phyloP scores from a whole-genome alignment of 1,140 invertebrate genomes.

The Drosophila pruinosa region DNA sequence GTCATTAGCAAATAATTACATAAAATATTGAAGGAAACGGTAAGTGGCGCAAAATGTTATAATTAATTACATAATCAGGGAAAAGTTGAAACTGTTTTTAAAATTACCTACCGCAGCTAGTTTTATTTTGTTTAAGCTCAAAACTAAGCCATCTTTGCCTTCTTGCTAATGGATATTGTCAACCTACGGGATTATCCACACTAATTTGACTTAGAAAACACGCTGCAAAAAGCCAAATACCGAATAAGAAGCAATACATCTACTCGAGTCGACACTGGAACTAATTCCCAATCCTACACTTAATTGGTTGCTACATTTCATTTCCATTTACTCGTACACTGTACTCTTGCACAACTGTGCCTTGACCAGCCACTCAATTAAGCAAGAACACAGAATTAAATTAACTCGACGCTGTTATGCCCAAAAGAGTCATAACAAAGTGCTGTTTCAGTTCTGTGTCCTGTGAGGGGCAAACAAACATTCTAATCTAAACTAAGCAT shows the following conservation, averaged over 20 bases:
- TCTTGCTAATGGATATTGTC: neutral
- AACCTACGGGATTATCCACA: neutral
- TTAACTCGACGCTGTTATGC: slow-evolving; percentile 55
- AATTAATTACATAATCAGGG: neutral
- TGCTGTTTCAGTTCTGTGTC: neutral
- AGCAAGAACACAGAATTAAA: slow-evolving; percentile 67
- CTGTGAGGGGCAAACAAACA: slow-evolving; percentile 57
- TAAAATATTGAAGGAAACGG: neutral
- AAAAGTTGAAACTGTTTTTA: neutral
- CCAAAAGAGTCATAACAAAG: slow-evolving; percentile 71
- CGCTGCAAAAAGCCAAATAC: neutral
- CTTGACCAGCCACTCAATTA: slow-evolving; percentile 71
- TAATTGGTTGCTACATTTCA: slow-evolving; percentile 44
- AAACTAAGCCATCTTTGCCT: neutral
- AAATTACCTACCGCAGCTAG: neutral
- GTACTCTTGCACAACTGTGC: slow-evolving; percentile 6
- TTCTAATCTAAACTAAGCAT: slow-evolving; percentile 61
- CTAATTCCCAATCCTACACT: slow-evolving; percentile 7
- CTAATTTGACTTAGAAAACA: neutral
- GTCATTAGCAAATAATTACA: slow-evolving; percentile 1
- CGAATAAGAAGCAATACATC: neutral
- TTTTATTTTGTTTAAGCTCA: neutral
- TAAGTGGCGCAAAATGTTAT: neutral
- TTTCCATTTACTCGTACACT: slow-evolving; percentile 40
- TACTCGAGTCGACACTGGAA: too few relatives aligned